Percentiles rank a stretch among this genome's conserved stretches.
Evolutionary conservation across 1,140 invertebrate species (phyloP).

Genomic region (Batillaria attramentaria): DNA sequence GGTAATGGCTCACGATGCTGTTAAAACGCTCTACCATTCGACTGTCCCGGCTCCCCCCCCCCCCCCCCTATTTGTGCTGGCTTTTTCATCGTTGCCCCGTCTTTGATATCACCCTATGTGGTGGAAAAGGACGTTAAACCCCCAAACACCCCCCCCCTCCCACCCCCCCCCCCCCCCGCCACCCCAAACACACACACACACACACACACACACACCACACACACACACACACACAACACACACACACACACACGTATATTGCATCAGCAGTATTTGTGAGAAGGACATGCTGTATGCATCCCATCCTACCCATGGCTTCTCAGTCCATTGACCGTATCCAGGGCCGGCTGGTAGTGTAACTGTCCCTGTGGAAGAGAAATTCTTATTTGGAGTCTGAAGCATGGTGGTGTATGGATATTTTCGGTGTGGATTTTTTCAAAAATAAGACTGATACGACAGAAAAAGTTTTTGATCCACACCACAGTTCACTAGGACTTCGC

Average conservation of each 20-base stretch:
- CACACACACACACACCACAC: slow-evolving; percentile 1
- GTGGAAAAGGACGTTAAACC: too few species aligned
- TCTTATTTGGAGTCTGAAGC: slow-evolving; percentile 40
- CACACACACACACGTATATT: background rate
- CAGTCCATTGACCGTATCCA: slow-evolving; percentile 26
- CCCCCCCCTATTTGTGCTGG: too few species aligned
- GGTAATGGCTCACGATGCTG: background rate
- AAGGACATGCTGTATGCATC: too few species aligned
- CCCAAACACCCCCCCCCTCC: background rate
- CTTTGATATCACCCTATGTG: too few species aligned
- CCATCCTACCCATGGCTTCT: slow-evolving; percentile 32
- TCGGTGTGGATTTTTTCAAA: too few species aligned
- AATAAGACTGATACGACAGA: too few species aligned
- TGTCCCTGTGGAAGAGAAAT: slow-evolving; percentile 9
- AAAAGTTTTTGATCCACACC: too few species aligned
- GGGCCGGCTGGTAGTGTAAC: slow-evolving; percentile 18
- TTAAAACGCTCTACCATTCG: background rate
- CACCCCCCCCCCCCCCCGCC: background rate
- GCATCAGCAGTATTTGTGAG: too few species aligned
- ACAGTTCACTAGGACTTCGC: too few species aligned
- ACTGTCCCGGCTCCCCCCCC: background rate
- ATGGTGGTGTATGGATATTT: slow-evolving; percentile 35
- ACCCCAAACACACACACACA: slow-evolving; percentile 1
- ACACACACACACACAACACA: background rate
- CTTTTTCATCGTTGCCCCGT: too few species aligned